phyloP scores from a whole-genome alignment of 2,797 vertebrate genomes.

The Chanos chanos region DNA sequence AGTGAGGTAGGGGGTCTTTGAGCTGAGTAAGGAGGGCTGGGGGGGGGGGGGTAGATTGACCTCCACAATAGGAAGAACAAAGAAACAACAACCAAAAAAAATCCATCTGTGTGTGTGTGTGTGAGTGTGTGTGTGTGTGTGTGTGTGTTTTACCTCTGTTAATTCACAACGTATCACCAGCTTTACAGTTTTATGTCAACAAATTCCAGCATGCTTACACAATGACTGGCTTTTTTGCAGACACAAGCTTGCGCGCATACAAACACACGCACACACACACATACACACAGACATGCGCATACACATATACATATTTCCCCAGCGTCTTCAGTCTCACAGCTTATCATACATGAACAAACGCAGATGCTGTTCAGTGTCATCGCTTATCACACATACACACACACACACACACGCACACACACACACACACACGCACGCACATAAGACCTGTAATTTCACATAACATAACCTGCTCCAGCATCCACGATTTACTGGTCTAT shows the following conservation, averaged over 20 bases:
- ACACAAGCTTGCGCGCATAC: no score
- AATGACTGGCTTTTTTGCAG: no score
- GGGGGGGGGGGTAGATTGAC: slow-evolving; percentile 14
- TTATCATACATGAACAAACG: neutral
- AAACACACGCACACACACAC: no score
- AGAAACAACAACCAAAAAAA: no score
- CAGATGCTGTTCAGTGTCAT: no score
- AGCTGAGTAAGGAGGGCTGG: slow-evolving; percentile 2
- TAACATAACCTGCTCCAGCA: neutral
- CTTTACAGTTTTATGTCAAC: no score
- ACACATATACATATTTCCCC: no score
- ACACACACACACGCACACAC: slow-evolving; percentile 9
- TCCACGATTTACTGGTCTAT: neutral
- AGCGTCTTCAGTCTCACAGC: no score
- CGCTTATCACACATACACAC: neutral
- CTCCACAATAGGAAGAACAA: neutral
- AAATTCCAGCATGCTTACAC: no score
- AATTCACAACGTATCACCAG: no score
- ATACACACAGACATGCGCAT: no score
- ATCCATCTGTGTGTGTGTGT: neutral
- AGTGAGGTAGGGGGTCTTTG: slow-evolving; percentile 27
- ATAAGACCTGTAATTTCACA: neutral
- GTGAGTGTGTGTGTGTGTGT: slow-evolving; percentile 4
- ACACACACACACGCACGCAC: slow-evolving; percentile 21
- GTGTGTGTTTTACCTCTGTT: neutral